Evolutionary conservation across 2,797 vertebrate genomes (phyloP).

Genomic region (Ispidina picta): DNA sequence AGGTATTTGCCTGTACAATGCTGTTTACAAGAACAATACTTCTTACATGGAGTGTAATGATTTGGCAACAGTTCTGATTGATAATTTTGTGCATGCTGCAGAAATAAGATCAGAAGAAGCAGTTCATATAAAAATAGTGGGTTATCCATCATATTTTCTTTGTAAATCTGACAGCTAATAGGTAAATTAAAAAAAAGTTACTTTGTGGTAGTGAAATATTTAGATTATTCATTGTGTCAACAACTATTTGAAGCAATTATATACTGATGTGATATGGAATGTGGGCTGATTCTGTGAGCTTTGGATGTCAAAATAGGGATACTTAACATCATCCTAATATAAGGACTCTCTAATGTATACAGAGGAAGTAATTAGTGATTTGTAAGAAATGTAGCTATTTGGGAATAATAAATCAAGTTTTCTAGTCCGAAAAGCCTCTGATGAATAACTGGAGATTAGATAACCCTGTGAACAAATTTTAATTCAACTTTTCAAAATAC

Average conservation of each 20-base stretch:
- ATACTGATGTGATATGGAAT: not conserved
- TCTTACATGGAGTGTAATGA: not conserved
- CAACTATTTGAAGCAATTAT: not conserved
- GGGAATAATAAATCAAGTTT: not conserved
- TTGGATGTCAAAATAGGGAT: not conserved
- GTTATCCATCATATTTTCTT: not conserved
- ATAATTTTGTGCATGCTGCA: not conserved
- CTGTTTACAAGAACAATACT: not conserved
- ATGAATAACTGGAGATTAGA: not conserved
- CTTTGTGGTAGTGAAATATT: not conserved
- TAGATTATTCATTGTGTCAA: not conserved
- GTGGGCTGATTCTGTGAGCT: not conserved
- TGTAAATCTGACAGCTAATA: not conserved
- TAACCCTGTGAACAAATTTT: not conserved
- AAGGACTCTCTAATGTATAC: not conserved
- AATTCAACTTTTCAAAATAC: not conserved
- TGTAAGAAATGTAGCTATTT: not conserved
- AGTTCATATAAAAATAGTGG: not conserved
- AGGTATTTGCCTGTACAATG: not conserved
- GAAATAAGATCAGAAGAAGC: not conserved
- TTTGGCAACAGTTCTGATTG: not conserved
- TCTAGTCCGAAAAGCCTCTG: not conserved
- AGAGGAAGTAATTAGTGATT: not conserved
- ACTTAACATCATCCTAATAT: not conserved
- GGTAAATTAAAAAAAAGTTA: not conserved